phyloP scores from a whole-genome alignment of 2,888 invertebrate species.

The Synanthedon myopaeformis region DNA sequence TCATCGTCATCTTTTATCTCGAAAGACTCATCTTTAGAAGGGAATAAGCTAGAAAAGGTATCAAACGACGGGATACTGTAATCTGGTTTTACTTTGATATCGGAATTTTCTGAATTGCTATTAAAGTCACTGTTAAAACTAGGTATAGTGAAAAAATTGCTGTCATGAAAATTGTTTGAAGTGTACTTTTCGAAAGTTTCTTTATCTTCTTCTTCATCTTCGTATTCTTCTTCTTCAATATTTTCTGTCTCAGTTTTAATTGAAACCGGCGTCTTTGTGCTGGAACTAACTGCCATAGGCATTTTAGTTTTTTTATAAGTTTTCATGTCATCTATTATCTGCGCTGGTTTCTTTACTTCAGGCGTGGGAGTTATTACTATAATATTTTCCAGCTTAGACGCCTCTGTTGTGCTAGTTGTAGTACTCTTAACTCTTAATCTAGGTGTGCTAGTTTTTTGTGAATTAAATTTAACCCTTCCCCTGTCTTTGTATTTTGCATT shows the following conservation, averaged over 20 bases:
- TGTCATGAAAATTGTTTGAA: constrained; percentile 63
- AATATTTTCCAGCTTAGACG: background rate
- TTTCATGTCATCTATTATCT: constrained; percentile 52
- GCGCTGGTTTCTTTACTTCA: constrained; percentile 45
- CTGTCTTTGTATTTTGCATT: constrained; percentile 62
- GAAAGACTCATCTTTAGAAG: constrained; percentile 28
- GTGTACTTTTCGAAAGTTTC: constrained; percentile 54
- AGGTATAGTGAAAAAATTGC: constrained; percentile 63
- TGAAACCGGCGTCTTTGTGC: constrained; percentile 23
- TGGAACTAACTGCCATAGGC: constrained; percentile 26
- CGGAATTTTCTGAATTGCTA: constrained; percentile 29
- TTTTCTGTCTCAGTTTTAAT: constrained; percentile 17
- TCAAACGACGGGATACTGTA: constrained; percentile 36
- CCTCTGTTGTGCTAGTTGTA: background rate
- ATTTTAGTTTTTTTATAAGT: constrained; percentile 49
- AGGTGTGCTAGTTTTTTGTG: constrained; percentile 37
- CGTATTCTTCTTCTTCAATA: constrained; percentile 27
- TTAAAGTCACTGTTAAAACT: constrained; percentile 39
- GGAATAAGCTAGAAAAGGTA: constrained; percentile 42
- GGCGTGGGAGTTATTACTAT: constrained; percentile 43
- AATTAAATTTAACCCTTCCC: constrained; percentile 46
- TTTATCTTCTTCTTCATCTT: constrained; percentile 25
- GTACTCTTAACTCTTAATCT: constrained; percentile 20
- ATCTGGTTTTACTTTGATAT: constrained; percentile 38
- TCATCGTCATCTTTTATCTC: constrained; percentile 33